Conservation (phyloP, 1,140 invertebrate species). For the Drosophila malerkotliana region DNA sequence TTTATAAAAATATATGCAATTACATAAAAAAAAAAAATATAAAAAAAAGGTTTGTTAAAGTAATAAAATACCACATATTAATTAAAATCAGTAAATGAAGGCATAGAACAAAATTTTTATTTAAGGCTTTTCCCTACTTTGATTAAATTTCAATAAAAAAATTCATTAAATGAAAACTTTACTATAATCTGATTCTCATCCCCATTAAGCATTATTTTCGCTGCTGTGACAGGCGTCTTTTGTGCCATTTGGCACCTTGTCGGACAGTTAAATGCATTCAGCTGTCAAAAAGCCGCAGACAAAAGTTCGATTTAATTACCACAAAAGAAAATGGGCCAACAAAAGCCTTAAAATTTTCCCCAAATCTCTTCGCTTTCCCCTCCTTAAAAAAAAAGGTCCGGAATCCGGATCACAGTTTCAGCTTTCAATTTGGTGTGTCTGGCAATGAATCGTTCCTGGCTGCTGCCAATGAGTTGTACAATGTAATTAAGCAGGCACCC, state of each 20-base stretch:
- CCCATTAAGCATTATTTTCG: background rate
- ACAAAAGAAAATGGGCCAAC: conserved; percentile 37
- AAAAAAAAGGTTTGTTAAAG: too few species aligned
- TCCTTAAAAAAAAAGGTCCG: background rate
- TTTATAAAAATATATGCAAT: background rate
- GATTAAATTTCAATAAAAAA: background rate
- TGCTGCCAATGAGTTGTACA: conserved; percentile 57
- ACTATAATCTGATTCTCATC: background rate
- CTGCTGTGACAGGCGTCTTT: conserved; percentile 14
- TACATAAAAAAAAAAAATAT: too few species aligned
- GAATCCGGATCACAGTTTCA: conserved; percentile 4
- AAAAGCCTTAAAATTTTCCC: conserved; percentile 19
- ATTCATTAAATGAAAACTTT: background rate
- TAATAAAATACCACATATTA: too few species aligned
- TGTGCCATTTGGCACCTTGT: conserved; percentile 41
- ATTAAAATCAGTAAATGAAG: too few species aligned
- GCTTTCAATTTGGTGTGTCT: conserved; percentile 11
- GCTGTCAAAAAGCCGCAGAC: conserved; percentile 51
- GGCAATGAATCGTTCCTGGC: conserved; percentile 21
- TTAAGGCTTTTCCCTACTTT: background rate
- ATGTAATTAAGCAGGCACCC: conserved; percentile 54
- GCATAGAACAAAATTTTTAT: background rate
- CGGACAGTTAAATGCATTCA: conserved; percentile 53
- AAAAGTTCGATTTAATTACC: conserved; percentile 61
- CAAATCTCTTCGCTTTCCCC: background rate